Base-by-base conservation (phyloP, 1,140 invertebrate species). In the Heliconius himera region DNA sequence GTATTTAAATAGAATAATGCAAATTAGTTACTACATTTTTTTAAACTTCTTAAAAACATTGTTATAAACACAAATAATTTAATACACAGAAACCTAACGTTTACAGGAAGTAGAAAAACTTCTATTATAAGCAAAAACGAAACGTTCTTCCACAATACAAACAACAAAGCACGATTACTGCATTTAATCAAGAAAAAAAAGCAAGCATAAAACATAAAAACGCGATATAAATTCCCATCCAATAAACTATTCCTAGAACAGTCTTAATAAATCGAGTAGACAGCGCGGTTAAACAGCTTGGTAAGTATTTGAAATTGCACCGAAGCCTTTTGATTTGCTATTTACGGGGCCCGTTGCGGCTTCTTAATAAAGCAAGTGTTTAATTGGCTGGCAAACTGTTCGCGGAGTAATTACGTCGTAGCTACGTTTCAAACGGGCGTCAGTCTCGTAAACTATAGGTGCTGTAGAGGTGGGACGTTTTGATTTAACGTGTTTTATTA, bases 351-450 rank as follows among this genome's bases (percentile, higher is more conserved):
- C 89, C 83, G 78, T 81, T 90, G 91, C 84, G 91, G 91, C 85
- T 92, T 93, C 89, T 91, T 92, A 92, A 93, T 93, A 92, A 93
- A 93, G 89, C 87, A 91, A 92, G 90, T 93, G 90, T 93, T 91
- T 91, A 92, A 93, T 92, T 94, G 90, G 90, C 91, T 93, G 90
- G 91, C 91, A 94, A 94, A 93, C 90, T 93, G 90, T 87, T 91
- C 83, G 89, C 91, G 87, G 91, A 92, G 90, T 92, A 94, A 93
- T 94, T 93, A 94, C 90, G 88, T 88, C 90, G 88, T 83, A 81
- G 89, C 87, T 89, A 82, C 84, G 86, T 80, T 85, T 91, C 90
- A 87, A 91, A 89, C 86, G 86, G 88, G 88, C 92, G 90, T 92
- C 90, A 93, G 91, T 91, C 90, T 87, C 26, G 60, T 66, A 56